Conservation (phyloP, 1,140 invertebrate genomes). For the Plutomurus gul region DNA sequence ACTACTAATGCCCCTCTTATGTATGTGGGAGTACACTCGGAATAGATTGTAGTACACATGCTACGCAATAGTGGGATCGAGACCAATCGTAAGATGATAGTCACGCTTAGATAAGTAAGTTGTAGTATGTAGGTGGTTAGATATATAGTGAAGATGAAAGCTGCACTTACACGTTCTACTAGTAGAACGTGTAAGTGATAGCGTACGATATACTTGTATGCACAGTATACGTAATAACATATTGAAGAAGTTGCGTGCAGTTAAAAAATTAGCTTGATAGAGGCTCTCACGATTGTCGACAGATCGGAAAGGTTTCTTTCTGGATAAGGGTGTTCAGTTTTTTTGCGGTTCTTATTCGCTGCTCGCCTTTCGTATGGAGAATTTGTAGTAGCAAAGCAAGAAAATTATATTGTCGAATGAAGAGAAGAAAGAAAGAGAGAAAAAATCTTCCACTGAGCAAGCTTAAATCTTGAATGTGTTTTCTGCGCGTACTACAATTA, state of each 20-base stretch:
- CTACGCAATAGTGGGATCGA: no score
- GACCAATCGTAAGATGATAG: neutral
- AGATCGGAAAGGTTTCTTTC: slow-evolving; percentile 35
- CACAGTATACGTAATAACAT: neutral
- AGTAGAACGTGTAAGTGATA: neutral
- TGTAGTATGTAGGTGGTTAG: neutral
- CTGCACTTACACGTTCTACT: neutral
- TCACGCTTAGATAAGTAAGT: neutral
- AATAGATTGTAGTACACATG: neutral
- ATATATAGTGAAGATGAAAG: neutral
- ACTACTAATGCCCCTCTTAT: no score
- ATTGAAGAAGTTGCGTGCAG: slow-evolving; percentile 24
- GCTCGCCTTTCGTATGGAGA: neutral
- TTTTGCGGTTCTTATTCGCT: slow-evolving; percentile 12
- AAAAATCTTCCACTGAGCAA: no score
- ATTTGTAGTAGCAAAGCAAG: neutral
- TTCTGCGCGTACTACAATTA: no score
- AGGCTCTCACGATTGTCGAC: slow-evolving; percentile 37
- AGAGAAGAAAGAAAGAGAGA: neutral
- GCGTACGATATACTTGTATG: neutral
- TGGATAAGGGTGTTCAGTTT: slow-evolving; percentile 33
- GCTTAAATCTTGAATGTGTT: no score
- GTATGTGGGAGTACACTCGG: no score
- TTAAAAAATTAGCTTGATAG: slow-evolving; percentile 40
- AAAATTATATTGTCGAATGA: neutral